Evolutionary conservation across 1,140 invertebrate species (phyloP).

Genomic region (Euura lappo): DNA sequence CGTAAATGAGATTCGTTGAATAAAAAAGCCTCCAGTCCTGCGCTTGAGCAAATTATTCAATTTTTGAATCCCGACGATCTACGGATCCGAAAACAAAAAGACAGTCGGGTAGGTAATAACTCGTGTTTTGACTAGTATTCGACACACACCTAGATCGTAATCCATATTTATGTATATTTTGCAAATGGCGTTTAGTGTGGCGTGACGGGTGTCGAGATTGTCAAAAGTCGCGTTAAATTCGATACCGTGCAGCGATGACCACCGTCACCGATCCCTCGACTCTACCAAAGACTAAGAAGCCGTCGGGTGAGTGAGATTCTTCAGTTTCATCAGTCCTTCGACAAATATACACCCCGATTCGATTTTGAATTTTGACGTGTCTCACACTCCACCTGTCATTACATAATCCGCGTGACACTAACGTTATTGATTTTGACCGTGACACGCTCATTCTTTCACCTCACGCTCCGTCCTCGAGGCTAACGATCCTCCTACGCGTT

Average conservation of each 20-base stretch:
- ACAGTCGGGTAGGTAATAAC: neutral
- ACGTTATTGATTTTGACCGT: neutral
- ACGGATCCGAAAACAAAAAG: too few relatives aligned
- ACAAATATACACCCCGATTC: neutral
- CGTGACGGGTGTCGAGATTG: neutral
- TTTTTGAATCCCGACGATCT: too few relatives aligned
- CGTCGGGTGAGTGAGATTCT: constrained; percentile 45
- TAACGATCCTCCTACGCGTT: too few relatives aligned
- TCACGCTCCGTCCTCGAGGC: too few relatives aligned
- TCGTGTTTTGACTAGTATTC: neutral
- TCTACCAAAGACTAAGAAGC: constrained; percentile 53
- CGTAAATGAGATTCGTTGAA: too few relatives aligned
- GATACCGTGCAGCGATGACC: constrained; percentile 35
- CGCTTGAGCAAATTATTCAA: too few relatives aligned
- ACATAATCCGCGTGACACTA: neutral
- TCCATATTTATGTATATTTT: neutral
- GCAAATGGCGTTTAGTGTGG: neutral
- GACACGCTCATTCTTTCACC: neutral
- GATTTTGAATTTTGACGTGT: neutral
- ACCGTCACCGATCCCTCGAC: constrained; percentile 41
- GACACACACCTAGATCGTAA: neutral
- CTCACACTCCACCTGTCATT: neutral
- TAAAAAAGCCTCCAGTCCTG: too few relatives aligned
- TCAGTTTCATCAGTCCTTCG: neutral
- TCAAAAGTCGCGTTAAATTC: neutral